These are phyloP conservation scores for Drosophila eugracilis DNA, from an alignment of 1,140 invertebrate genomes.

Conservation along the genomic window DNA sequence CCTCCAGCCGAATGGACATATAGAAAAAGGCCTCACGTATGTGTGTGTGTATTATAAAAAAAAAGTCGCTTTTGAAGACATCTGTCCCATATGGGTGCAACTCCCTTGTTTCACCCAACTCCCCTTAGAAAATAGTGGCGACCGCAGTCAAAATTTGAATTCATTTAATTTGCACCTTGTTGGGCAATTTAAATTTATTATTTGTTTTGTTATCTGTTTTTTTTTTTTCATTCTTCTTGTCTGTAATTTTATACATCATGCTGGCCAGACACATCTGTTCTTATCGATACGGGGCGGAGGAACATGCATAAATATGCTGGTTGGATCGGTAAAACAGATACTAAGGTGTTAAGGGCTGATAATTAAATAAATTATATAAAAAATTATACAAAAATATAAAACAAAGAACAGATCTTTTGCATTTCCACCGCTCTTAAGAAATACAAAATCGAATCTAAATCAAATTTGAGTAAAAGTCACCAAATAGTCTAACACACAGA, in stretches of 20 bases:
- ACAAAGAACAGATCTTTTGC: background rate
- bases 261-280: constrained; percentile 36
- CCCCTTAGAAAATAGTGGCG: constrained; percentile 25
- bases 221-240: background rate
- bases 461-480: constrained; percentile 52
- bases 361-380: background rate
- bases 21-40: constrained; percentile 24
- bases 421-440: background rate
- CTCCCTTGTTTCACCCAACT: constrained; percentile 16
- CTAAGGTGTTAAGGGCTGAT: background rate
- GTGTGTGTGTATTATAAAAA: constrained; percentile 7
- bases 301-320: constrained; percentile 13
- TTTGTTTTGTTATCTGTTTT: constrained; percentile 38
- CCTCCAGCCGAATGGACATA: constrained; percentile 7
- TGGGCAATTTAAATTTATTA: constrained; percentile 65
- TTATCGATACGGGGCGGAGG: constrained; percentile 10
- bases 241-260: constrained; percentile 38
- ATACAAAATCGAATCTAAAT: constrained; percentile 38
- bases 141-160: constrained; percentile 71
- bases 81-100: constrained; percentile 58
- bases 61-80: constrained; percentile 54
- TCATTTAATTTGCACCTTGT: constrained; percentile 81
- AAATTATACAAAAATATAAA: background rate
- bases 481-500: constrained; percentile 19
- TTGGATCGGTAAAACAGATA: background rate